These are phyloP conservation scores for Pterocles orientalis DNA, from an alignment of 2,113 vertebrate species.

Conservation along the genomic window DNA sequence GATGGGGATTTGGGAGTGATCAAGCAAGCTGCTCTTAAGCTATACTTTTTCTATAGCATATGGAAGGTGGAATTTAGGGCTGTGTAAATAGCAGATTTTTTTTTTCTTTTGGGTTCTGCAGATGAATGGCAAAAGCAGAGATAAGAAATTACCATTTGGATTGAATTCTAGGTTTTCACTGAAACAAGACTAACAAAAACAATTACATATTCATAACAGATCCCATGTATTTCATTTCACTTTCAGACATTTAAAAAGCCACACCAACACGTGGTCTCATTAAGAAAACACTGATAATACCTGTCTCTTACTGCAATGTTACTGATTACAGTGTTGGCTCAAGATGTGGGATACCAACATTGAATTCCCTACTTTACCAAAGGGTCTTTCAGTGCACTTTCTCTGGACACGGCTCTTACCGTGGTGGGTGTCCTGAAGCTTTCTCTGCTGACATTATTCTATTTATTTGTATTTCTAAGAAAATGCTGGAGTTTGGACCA, in stretches of 20 bases:
- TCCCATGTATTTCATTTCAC: not conserved
- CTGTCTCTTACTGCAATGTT: not conserved
- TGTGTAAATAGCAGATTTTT: not conserved
- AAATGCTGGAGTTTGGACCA: not conserved
- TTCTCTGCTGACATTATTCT: not conserved
- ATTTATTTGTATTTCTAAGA: not conserved
- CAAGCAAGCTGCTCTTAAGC: not conserved
- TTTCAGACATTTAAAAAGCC: not conserved
- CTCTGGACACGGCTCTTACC: not conserved
- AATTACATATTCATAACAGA: not conserved
- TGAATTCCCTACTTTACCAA: not conserved
- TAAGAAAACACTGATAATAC: not conserved
- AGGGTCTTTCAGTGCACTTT: not conserved
- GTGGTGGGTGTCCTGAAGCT: not conserved
- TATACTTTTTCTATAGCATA: not conserved
- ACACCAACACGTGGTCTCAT: not conserved
- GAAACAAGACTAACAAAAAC: not conserved
- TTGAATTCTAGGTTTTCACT: not conserved
- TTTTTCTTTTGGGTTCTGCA: not conserved
- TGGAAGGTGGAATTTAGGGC: not conserved
- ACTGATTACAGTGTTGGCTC: not conserved
- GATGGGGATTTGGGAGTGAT: not conserved
- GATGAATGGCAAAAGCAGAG: not conserved
- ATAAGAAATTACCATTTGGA: not conserved
- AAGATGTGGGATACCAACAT: not conserved